Conservation (phyloP, 2,113 vertebrate genomes). For the Aythya baeri region DNA sequence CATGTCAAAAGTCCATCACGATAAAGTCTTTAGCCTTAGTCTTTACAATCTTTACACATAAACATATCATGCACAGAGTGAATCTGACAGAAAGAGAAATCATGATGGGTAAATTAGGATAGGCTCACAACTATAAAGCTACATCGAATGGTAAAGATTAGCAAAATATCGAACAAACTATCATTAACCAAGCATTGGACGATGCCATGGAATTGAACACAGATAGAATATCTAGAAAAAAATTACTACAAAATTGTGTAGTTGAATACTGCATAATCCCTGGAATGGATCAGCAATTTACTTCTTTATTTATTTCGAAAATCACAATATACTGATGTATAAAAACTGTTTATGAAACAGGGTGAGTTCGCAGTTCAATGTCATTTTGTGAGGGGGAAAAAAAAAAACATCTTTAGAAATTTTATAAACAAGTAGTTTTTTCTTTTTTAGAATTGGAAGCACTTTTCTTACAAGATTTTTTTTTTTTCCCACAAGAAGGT, state of each 20-base stretch:
- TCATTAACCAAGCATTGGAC: not conserved
- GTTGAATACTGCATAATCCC: not conserved
- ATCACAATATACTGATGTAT: not conserved
- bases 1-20: not conserved
- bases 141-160: not conserved
- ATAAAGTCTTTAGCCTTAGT: not conserved
- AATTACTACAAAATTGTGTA: not conserved
- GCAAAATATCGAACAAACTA: not conserved
- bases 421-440: not conserved
- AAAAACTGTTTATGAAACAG: not conserved
- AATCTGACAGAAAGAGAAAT: not conserved
- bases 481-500: not conserved
- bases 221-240: not conserved
- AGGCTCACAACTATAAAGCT: not conserved
- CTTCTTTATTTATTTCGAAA: not conserved
- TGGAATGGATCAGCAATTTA: not conserved
- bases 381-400: not conserved
- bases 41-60: not conserved
- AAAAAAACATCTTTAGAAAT: not conserved
- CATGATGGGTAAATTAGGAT: too few relatives aligned
- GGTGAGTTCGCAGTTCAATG: not conserved
- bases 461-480: not conserved
- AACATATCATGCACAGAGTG: not conserved
- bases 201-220: not conserved
- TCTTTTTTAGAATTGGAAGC: not conserved